Percentiles rank a stretch among this genome's conserved stretches.
phyloP scores from a whole-genome alignment of 1,140 invertebrate genomes.

The Mylabris phalerata region DNA sequence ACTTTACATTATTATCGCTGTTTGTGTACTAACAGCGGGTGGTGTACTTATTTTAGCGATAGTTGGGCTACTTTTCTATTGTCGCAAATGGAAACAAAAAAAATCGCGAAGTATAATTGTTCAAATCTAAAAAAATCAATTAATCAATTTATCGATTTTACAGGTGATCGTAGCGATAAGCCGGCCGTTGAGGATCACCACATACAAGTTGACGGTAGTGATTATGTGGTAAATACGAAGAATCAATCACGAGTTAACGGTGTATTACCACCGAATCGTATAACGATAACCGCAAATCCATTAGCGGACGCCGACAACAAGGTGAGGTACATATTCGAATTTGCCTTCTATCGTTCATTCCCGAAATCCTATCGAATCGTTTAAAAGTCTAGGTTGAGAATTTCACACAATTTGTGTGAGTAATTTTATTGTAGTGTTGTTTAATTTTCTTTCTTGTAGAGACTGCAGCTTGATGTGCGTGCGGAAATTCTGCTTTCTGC shows the following conservation, averaged over 20 bases:
- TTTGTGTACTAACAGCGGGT: constrained; percentile 44
- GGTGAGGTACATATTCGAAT: constrained; percentile 44
- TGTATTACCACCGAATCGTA: constrained; percentile 51
- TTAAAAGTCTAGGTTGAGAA: no score
- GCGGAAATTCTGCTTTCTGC: no score
- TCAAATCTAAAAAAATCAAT: no score
- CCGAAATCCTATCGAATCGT: no score
- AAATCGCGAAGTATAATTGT: constrained; percentile 13
- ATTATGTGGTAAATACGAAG: constrained; percentile 42
- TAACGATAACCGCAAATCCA: constrained; percentile 66
- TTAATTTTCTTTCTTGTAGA: no score
- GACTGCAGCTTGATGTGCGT: no score
- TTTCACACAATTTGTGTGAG: no score
- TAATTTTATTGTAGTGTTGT: no score
- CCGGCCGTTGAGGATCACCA: constrained; percentile 41
- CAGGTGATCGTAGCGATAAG: constrained; percentile 34
- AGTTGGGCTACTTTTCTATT: constrained; percentile 45
- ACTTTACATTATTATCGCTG: constrained; percentile 53
- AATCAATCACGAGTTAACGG: constrained; percentile 49
- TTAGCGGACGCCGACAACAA: constrained; percentile 56
- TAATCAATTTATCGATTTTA: neutral
- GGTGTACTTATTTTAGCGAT: constrained; percentile 41
- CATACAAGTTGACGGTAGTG: constrained; percentile 45
- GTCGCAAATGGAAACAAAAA: constrained; percentile 43
- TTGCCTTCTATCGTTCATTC: constrained; percentile 10